Conservation (phyloP, 2,888 invertebrate genomes). For the Drosophila neonasuta region DNA sequence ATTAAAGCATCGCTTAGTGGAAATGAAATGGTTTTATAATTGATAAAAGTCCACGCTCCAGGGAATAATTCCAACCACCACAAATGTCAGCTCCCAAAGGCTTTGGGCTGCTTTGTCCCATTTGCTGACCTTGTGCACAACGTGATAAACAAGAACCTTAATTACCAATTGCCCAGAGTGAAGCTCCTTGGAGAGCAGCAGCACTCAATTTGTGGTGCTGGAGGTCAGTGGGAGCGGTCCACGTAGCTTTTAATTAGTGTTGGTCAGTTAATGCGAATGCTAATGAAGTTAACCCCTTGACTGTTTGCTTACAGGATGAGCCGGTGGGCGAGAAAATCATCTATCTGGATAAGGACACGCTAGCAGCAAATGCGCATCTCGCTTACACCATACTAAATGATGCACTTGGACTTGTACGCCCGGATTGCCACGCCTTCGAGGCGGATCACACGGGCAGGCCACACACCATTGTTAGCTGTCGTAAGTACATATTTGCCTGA, state of each 20-base stretch:
- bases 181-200: constrained; percentile 54
- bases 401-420: constrained; percentile 69
- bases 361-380: constrained; percentile 77
- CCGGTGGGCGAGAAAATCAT: constrained; percentile 79
- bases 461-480: constrained; percentile 81
- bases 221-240: constrained; percentile 54
- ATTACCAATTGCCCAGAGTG: constrained; percentile 41
- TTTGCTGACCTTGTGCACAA: constrained; percentile 60
- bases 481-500: constrained; percentile 67
- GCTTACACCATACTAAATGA: constrained; percentile 79
- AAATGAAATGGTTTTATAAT: constrained; percentile 2
- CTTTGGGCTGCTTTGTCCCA: constrained; percentile 27
- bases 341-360: constrained; percentile 80
- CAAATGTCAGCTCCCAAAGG: constrained; percentile 64
- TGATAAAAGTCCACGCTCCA: constrained; percentile 5
- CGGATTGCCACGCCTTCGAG: constrained; percentile 80
- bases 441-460: constrained; percentile 79
- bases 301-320: constrained; percentile 65
- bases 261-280: constrained; percentile 70
- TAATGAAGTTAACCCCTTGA: constrained; percentile 51
- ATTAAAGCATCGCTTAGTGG: not conserved
- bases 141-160: constrained; percentile 37
- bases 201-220: constrained; percentile 44
- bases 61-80: constrained; percentile 15
- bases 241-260: constrained; percentile 59